phyloP scores from a whole-genome alignment of 1,140 invertebrate species.

The Microplitis mediator region DNA sequence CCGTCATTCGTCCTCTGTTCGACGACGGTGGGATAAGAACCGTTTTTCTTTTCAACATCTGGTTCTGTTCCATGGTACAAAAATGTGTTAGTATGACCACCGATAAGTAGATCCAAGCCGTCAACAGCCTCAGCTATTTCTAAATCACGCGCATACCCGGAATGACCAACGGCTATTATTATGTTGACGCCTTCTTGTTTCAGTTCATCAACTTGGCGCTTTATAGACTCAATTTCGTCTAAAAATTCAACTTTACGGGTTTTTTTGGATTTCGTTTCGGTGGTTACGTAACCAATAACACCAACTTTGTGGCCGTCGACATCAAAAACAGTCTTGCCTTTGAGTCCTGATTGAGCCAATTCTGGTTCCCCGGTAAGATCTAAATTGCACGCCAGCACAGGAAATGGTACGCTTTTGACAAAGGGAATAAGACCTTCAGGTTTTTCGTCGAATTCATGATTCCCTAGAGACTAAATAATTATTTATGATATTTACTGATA shows the following conservation, averaged over 20 bases:
- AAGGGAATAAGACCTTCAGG: too few relatives aligned
- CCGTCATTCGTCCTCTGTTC: constrained; percentile 66
- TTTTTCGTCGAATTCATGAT: too few relatives aligned
- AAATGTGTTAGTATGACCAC: constrained; percentile 88
- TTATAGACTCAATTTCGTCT: constrained; percentile 77
- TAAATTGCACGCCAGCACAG: constrained; percentile 66
- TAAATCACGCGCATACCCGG: constrained; percentile 79
- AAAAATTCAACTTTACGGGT: constrained; percentile 69
- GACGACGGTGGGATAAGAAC: constrained; percentile 78
- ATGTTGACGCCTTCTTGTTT: constrained; percentile 76
- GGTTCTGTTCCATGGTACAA: constrained; percentile 75
- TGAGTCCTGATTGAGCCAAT: constrained; percentile 51
- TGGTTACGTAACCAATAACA: constrained; percentile 87
- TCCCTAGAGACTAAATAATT: too few relatives aligned
- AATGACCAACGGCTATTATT: constrained; percentile 88
- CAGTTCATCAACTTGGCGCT: constrained; percentile 70
- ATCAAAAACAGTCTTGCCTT: constrained; percentile 46
- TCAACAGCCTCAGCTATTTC: constrained; percentile 79
- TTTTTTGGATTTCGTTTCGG: constrained; percentile 73
- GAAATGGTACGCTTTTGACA: too few relatives aligned
- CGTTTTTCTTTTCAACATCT: constrained; percentile 71
- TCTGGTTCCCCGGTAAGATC: constrained; percentile 70
- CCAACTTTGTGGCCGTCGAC: constrained; percentile 73
- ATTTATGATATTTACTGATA: too few relatives aligned
- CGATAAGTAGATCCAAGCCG: constrained; percentile 87